phyloP scores from a whole-genome alignment of 2,113 vertebrate genomes.

The Gasterosteus aculeatus region DNA sequence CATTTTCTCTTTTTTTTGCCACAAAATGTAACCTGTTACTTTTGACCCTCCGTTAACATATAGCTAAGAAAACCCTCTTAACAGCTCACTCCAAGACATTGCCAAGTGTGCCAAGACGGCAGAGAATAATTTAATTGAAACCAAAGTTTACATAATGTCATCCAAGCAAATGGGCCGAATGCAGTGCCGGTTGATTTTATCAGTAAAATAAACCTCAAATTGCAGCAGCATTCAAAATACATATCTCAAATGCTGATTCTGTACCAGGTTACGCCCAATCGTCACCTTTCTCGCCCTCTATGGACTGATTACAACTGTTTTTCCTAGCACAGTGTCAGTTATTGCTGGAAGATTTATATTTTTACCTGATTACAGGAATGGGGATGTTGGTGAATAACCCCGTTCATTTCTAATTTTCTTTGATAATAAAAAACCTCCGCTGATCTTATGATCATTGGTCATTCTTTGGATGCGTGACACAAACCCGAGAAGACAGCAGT shows the following conservation, averaged over 20 bases:
- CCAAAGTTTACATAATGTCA: not conserved
- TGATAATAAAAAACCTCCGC: slow-evolving; percentile 43
- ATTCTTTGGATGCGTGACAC: slow-evolving; percentile 31
- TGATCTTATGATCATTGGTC: slow-evolving; percentile 28
- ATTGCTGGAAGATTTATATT: slow-evolving; percentile 9
- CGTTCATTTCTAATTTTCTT: not conserved
- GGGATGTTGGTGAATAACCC: slow-evolving; percentile 4
- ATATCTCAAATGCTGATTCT: not conserved
- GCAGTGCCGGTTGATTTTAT: not conserved
- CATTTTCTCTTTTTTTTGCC: too few species aligned
- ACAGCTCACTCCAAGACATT: not conserved
- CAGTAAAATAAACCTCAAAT: not conserved
- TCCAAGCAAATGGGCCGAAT: not conserved
- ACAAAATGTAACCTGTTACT: too few species aligned
- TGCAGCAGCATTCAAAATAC: not conserved
- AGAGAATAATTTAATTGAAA: not conserved
- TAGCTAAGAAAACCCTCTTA: not conserved
- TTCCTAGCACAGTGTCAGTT: not conserved
- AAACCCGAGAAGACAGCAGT: not conserved
- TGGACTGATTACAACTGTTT: not conserved
- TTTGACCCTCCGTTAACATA: too few species aligned
- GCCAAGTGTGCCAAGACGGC: not conserved
- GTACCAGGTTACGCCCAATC: not conserved
- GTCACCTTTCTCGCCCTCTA: not conserved
- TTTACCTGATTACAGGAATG: slow-evolving; percentile 18